Percentiles rank a stretch among this genome's conserved stretches.
Conservation (phyloP, 2,888 invertebrate genomes). For the Noctua fimbriata region DNA sequence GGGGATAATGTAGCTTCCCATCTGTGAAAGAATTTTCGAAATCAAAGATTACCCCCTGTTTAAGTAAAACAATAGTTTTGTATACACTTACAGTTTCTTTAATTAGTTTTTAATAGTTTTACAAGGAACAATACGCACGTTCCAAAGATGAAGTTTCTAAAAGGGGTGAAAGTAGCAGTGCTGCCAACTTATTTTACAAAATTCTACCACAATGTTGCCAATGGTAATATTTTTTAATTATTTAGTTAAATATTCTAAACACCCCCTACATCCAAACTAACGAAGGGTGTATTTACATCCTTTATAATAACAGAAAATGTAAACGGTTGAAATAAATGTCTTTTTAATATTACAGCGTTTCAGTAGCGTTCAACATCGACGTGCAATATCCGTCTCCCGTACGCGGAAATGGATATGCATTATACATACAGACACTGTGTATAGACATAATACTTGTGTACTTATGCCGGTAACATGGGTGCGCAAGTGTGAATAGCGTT, state of each 20-base stretch:
- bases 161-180: background rate
- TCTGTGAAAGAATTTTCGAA: too few species aligned
- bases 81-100: background rate
- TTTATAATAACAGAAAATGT: background rate
- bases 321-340: conserved; percentile 30
- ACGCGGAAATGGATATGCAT: conserved; percentile 39
- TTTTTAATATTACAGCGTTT: conserved; percentile 33
- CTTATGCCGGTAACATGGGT: background rate
- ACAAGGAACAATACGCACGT: background rate
- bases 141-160: background rate
- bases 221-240: background rate
- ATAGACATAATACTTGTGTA: background rate
- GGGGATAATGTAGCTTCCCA: background rate
- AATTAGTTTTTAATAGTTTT: background rate
- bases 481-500: background rate
- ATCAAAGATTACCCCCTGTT: background rate
- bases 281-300: background rate
- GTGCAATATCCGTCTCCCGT: conserved; percentile 52
- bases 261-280: background rate
- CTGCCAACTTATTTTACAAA: background rate
- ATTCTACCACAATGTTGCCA: background rate
- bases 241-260: background rate
- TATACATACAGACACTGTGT: conserved; percentile 1
- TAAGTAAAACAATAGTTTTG: background rate
- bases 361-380: conserved; percentile 16